These are phyloP conservation scores for Gavia stellata DNA, from an alignment of 2,113 vertebrate genomes.

Conservation along the genomic window DNA sequence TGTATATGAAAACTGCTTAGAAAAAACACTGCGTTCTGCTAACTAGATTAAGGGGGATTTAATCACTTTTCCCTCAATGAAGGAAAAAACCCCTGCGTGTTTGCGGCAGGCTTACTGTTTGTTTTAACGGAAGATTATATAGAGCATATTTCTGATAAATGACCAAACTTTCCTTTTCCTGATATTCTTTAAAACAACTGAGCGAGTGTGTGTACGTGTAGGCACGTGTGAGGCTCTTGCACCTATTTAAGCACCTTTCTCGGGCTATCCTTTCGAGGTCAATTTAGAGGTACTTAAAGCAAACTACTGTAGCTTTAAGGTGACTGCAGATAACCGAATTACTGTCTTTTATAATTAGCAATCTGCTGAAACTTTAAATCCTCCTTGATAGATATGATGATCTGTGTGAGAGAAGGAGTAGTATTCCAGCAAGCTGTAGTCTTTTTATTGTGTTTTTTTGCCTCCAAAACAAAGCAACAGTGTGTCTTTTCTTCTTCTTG, in stretches of 20 bases:
- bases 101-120: not conserved
- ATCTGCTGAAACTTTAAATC: slow-evolving; percentile 58
- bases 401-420: not conserved
- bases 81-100: not conserved
- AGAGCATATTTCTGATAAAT: not conserved
- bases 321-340: slow-evolving; percentile 17
- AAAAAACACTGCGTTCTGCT: not conserved
- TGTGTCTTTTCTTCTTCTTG: not conserved
- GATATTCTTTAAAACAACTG: not conserved
- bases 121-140: not conserved
- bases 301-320: slow-evolving; percentile 33
- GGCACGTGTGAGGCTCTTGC: not conserved
- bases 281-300: not conserved
- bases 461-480: not conserved
- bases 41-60: not conserved
- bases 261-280: not conserved
- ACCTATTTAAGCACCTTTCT: not conserved
- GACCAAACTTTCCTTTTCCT: slow-evolving; percentile 14
- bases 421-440: not conserved
- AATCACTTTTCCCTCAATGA: slow-evolving; percentile 14
- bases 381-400: not conserved
- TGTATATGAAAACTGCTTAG: not conserved
- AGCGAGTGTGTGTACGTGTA: not conserved
- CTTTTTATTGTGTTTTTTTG: not conserved
- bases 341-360: slow-evolving; percentile 25